Base-by-base conservation (phyloP, 2,888 invertebrate species). In the Chloroclysta siterata region DNA sequence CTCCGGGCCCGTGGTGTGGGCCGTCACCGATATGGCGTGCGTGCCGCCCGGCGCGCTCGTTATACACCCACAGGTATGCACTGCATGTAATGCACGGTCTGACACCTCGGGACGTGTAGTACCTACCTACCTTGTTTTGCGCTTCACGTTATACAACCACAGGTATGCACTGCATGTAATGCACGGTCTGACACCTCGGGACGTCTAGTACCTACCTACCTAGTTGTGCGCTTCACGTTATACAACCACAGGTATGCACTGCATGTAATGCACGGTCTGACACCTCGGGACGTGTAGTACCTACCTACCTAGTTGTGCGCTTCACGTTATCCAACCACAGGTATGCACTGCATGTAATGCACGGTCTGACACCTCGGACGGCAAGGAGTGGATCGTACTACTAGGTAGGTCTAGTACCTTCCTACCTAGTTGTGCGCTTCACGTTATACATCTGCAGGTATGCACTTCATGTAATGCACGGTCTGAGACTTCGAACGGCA, bases 31-130 rank as follows among this genome's bases (percentile, higher is more conserved):
- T 88, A 94, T 97, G 86, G 95, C 96, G 47, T 95, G 95, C 71
- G 97, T 98, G 66, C 98, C 98, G 55, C 94, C 96, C 60, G 98
- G 98, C 66, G 97, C 97, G 75, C 93, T 98, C 76, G 96, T 98
- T 76, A 97, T 98, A 84, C 97, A 98, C 86, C 98, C 98, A 28
- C 94, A 94, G 93, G 95, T 95, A 63, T 0, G 13, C 17, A 2
- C 7, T 10, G 0, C 8, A 41, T 33, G 33, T 7, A 33, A 8
- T 8, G 33, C 33, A 8, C 33, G 33, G 4, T 33, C 33, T 33
- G 33, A 3, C 33, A 22, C 33, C n/a, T n/a, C n/a, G n/a, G n/a
- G n/a, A n/a, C n/a, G n/a, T n/a, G n/a, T n/a, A n/a, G n/a, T n/a
- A n/a, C n/a, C n/a, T n/a, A n/a, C n/a, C n/a, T n/a, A n/a, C n/a